These are phyloP conservation scores for Subanguina moxae DNA, from an alignment of 1,140 invertebrate genomes.

Conservation along the genomic window DNA sequence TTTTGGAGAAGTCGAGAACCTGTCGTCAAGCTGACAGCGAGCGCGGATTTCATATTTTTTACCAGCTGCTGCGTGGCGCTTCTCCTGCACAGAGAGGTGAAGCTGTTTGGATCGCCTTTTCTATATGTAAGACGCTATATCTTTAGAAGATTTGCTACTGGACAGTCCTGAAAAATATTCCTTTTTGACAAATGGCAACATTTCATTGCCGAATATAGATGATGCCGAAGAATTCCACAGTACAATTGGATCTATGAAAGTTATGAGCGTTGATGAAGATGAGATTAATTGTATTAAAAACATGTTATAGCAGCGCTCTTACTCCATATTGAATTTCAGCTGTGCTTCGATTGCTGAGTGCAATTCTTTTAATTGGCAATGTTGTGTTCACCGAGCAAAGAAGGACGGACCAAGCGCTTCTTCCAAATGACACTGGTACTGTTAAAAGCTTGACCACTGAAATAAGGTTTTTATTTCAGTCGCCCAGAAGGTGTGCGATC, in stretches of 20 bases:
- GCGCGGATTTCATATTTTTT: slow-evolving; percentile 97
- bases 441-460: too few relatives aligned
- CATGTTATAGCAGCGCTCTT: not conserved
- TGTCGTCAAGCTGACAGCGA: slow-evolving; percentile 95
- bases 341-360: slow-evolving; percentile 88
- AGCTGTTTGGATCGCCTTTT: not conserved
- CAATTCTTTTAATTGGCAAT: slow-evolving; percentile 90
- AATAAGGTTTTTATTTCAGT: too few relatives aligned
- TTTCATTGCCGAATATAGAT: slow-evolving; percentile 88
- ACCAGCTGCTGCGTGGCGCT: slow-evolving; percentile 82
- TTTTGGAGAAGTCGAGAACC: slow-evolving; percentile 95
- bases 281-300: slow-evolving; percentile 66
- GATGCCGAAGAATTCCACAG: slow-evolving; percentile 85
- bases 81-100: slow-evolving; percentile 47
- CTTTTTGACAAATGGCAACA: slow-evolving; percentile 76
- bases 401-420: slow-evolving; percentile 93
- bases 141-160: slow-evolving; percentile 66
- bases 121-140: not conserved
- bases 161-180: slow-evolving; percentile 89
- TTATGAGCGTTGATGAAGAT: slow-evolving; percentile 94
- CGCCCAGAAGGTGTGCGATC: slow-evolving; percentile 70
- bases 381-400: slow-evolving; percentile 97
- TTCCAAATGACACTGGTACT: slow-evolving; percentile 87
- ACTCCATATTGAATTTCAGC: too few relatives aligned
- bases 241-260: slow-evolving; percentile 78